A percentile compares a stretch with the other conserved stretches of the same genome.
Conservation (phyloP, 1,140 invertebrate genomes). For the Drosophila fuyamai region DNA sequence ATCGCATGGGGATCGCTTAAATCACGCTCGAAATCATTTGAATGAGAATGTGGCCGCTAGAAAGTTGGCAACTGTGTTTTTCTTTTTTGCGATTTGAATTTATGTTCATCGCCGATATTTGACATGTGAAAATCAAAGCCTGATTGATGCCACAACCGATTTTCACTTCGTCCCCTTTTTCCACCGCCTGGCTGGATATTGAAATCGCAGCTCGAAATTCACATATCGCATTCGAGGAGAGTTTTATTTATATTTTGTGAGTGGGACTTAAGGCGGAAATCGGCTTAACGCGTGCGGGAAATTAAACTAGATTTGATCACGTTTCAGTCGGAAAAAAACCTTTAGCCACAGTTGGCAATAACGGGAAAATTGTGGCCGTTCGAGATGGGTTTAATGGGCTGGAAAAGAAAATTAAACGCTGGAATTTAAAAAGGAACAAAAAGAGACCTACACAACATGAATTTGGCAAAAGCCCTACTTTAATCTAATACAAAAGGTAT, state of each 20-base stretch:
- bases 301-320: conserved; percentile 46
- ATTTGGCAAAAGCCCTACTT: no score
- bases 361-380: conserved; percentile 7
- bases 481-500: no score
- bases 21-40: conserved; percentile 52
- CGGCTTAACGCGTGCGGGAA: conserved; percentile 47
- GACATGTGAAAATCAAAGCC: conserved; percentile 79
- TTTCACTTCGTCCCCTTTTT: conserved; percentile 12
- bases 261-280: conserved; percentile 49
- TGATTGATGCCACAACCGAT: conserved; percentile 68
- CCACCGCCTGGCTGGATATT: conserved; percentile 4
- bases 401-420: background rate
- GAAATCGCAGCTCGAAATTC: conserved; percentile 34
- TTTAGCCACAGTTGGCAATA: conserved; percentile 8
- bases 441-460: no score
- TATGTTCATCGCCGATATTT: conserved; percentile 61
- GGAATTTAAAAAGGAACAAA: background rate
- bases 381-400: conserved; percentile 15
- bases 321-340: conserved; percentile 9
- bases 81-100: conserved; percentile 64
- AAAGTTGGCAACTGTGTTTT: conserved; percentile 60
- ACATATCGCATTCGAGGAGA: conserved; percentile 7
- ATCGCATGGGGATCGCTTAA: conserved; percentile 41
- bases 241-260: conserved; percentile 10
- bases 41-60: conserved; percentile 70